These are phyloP conservation scores for Chrysaora quinquecirrha DNA, from an alignment of 30 jellyfish, hydroid and myxozoan genomes.

Conservation along the genomic window DNA sequence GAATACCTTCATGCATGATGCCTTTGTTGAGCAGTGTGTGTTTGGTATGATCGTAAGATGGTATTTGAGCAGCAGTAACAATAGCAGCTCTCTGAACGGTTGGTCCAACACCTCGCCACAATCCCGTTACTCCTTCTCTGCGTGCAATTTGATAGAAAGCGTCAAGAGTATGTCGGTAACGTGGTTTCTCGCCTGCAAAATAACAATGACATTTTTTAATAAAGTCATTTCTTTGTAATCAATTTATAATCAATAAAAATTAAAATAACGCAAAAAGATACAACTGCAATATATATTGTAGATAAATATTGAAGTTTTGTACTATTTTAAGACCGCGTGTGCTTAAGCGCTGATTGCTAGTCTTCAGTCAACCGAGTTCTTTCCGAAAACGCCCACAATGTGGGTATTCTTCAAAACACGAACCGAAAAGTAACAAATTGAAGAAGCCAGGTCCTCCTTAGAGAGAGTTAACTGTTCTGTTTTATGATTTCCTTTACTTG, in stretches of 20 bases:
- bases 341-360: background rate
- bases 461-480: no score
- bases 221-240: no score
- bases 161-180: slow-evolving; percentile 64
- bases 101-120: slow-evolving; percentile 93
- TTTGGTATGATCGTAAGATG: slow-evolving; percentile 88
- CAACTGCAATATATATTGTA: background rate
- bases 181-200: slow-evolving; percentile 71
- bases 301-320: background rate
- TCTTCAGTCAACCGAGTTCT: background rate
- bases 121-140: slow-evolving; percentile 75
- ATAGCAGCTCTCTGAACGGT: slow-evolving; percentile 88
- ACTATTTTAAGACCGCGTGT: background rate
- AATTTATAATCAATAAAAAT: background rate
- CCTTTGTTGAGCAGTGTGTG: slow-evolving; percentile 46
- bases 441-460: no score
- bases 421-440: no score
- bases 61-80: slow-evolving; percentile 85
- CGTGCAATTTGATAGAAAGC: slow-evolving; percentile 72
- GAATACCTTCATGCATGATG: slow-evolving; percentile 80
- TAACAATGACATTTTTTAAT: no score
- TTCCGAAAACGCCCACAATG: no score
- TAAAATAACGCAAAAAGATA: background rate
- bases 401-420: no score
- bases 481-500: no score